Base-by-base conservation (phyloP, 2,113 vertebrate species). In the Hydrochoerus hydrochaeris region DNA sequence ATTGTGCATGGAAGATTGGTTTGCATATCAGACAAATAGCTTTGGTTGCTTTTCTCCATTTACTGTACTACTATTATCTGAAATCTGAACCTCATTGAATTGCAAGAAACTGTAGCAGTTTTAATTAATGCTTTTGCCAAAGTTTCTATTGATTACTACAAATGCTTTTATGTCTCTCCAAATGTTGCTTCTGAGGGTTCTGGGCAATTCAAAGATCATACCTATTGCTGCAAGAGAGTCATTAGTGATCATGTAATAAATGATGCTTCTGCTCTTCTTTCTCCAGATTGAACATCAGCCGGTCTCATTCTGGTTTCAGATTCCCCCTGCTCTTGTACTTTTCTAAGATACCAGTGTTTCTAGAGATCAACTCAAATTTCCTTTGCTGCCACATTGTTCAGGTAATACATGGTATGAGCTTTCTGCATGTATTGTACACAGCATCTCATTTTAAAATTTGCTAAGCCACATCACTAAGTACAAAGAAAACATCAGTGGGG, bases 1-100 rank as follows among this genome's bases (percentile, higher is more conserved):
- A 97, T 67, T 73, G 95, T 95, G 96, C 5, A 3, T 92, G 77
- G 86, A 97, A 98, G 98, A 98, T 96, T 58, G 95, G 77, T 32
- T 62, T 98, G 93, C 94, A 69, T 9, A 95, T 67, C 92, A 98
- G 71, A 97, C 52, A 73, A 81, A 97, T 78, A 97, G 94, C 67
- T 96, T 87, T 71, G 78, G 71, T 95, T 96, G 97, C 52, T 94
- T 95, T 98, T 97, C 69, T 41, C 52, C 44, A 88, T 96, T 97
- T 97, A 97, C 35, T 75, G 20, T 96, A 94, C 60, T 69, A 46
- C 3, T 87, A 92, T 62, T 91, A 91, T 96, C 75, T 98, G 95
- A 95, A 86, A 81, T 84, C 71, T 91, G 7, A 80, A 62, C 11
- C n/a, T 96, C 71, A 88, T 0, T 65, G 57, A 13, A 81, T 93